Evolutionary conservation across 2,113 vertebrate species (phyloP), one percentile per base, ranked within the genome.

Genomic region (Hiodon tergisus): DNA sequence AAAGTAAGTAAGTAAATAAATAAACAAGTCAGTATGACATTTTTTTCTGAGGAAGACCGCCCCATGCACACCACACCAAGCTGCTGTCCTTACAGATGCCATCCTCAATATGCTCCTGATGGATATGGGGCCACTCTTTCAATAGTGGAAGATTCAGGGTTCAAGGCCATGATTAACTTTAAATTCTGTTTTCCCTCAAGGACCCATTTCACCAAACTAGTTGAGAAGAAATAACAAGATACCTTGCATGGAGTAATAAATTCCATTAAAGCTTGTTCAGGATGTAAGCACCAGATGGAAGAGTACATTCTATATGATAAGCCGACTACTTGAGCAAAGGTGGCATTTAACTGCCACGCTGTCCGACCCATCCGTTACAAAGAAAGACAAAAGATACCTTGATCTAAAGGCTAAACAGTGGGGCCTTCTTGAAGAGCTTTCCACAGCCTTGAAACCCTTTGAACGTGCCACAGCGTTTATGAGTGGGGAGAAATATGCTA

Each of bases 131-230:
- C 73, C 76, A 58, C n/a, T n/a, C 75, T 79, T 13, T 79, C 76
- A 66, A 57, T 73, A 78, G 69, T 76, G 48, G 78, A 82, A 71
- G 79, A 80, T 72, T 47, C 67, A 14, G 76, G 81, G 0, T 85
- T 77, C 11, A 72, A 8, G 59, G 47, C 6, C 59, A 79, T 74
- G 77, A 79, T 80, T 51, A 65, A 58, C n/a, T n/a, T n/a, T n/a
- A n/a, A n/a, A n/a, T n/a, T n/a, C n/a, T n/a, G n/a, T 69, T n/a
- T n/a, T 14, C 67, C 69, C 52, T 71, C 16, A 31, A 55, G 9
- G 17, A 52, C 17, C 53, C 53, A 52, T 17, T 71, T 71, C 53
- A 71, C 10, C 8, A 58, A 71, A 17, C 68, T 58, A 11, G 46
- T 71, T 2, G 31, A 31, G 69, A 53, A 57, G 69, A 71, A 55